These are phyloP conservation scores for Platyscapa corneri DNA, from an alignment of 1,140 invertebrate species.

Conservation along the genomic window DNA sequence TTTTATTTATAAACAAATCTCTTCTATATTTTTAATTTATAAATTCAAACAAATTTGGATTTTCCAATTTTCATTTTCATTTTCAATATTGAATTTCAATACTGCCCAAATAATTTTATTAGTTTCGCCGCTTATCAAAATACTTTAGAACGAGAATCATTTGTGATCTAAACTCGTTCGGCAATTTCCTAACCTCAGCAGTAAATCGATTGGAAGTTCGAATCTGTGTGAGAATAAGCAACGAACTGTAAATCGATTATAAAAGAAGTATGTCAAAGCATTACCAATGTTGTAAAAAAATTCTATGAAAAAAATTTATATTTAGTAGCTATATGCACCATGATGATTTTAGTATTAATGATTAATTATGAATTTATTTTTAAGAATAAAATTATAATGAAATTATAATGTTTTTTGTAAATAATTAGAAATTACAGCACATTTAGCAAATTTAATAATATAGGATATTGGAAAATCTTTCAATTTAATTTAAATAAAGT, in stretches of 20 bases:
- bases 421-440: too few species aligned
- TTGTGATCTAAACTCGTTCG: constrained; percentile 46
- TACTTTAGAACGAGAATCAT: constrained; percentile 26
- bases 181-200: constrained; percentile 56
- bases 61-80: background rate
- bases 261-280: constrained; percentile 24
- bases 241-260: constrained; percentile 30
- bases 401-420: too few species aligned
- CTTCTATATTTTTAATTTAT: background rate
- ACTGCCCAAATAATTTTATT: background rate
- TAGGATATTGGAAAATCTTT: too few species aligned
- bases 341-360: too few species aligned
- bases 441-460: too few species aligned
- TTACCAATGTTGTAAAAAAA: too few species aligned
- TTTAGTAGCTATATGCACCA: too few species aligned
- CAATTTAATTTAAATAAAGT: too few species aligned
- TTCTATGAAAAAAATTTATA: too few species aligned
- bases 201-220: constrained; percentile 52
- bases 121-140: background rate
- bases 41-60: background rate
- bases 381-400: too few species aligned
- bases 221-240: constrained; percentile 22
- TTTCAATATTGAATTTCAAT: constrained; percentile 9
- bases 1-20: background rate
- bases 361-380: too few species aligned